These are phyloP conservation scores for Zosterops borbonicus DNA, from an alignment of 2,113 vertebrate species.

Conservation along the genomic window DNA sequence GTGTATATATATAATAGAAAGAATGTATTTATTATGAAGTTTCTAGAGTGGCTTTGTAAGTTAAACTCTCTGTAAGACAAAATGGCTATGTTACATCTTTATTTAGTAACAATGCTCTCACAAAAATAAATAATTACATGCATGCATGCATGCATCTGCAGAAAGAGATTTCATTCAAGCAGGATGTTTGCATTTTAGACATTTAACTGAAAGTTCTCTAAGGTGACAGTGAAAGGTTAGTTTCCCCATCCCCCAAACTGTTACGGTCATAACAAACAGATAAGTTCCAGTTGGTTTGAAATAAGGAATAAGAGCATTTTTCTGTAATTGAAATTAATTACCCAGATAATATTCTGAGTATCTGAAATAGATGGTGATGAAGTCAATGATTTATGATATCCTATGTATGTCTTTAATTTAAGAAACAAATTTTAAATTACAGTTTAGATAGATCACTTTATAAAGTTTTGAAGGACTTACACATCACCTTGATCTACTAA, in stretches of 20 bases:
- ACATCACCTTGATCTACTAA: neutral
- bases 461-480: neutral
- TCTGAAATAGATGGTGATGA: neutral
- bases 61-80: neutral
- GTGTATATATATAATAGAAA: neutral
- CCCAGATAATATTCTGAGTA: neutral
- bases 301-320: neutral
- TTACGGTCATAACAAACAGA: fast-evolving
- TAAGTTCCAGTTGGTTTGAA: neutral
- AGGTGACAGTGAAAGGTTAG: neutral
- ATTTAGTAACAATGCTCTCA: neutral
- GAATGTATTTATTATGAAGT: neutral
- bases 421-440: neutral
- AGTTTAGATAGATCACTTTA: neutral
- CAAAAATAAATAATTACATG: neutral
- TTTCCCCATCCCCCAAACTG: neutral
- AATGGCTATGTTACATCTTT: neutral
- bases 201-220: neutral
- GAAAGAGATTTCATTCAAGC: neutral
- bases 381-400: neutral
- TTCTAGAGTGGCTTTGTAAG: neutral
- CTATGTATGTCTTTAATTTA: neutral
- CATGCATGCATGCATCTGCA: neutral
- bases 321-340: neutral
- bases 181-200: neutral